Base-by-base conservation (phyloP, 2,888 invertebrate species). In the Arge pagana region DNA sequence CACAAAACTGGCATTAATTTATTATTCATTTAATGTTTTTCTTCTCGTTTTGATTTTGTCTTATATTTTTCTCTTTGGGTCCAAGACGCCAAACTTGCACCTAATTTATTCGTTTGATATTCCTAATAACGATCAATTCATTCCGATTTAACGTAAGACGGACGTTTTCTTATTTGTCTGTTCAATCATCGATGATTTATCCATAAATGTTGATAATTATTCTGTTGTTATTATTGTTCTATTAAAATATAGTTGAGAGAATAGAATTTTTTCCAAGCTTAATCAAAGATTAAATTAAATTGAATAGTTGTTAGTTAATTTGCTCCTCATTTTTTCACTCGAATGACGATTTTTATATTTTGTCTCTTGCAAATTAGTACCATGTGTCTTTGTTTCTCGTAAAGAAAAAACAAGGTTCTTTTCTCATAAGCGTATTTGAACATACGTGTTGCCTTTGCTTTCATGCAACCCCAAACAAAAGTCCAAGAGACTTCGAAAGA, bases 221-320 rank as follows among this genome's bases (percentile, higher is more conserved):
- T 45, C 33, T 42, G 42, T 45, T 45, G 43, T 42, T 42, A 18
- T 42, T 30, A 41, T 45, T 31, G 21, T 33, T 33, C 10, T 33
- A 45, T 45, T 15, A 33, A 23, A 15, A 8, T 33, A 33, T 33
- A 21, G 4, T 42, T 11, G 43, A 23, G 31, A 31, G 16, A 42
- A 13, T 21, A 23, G 33, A 33, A 23, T 33, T 15, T n/a, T 18
- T 13, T 11, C 23, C 13, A 33, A 10, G 31, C 31, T 31, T 45
- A 33, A 45, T 45, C 43, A 45, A 45, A 45, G 43, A 45, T 45
- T 45, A 45, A 33, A 33, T 45, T 31, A 45, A 45, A 45, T 33
- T 45, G 23, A n/a, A 24, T 21, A 45, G 43, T 45, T 45, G 33
- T 43, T 45, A 10, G 28, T 28, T 28, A 28, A 28, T 7, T 8